A percentile compares a stretch with the other conserved stretches of the same genome.
Conservation (phyloP, 2,888 invertebrate genomes). For the Cosmia pyralina region DNA sequence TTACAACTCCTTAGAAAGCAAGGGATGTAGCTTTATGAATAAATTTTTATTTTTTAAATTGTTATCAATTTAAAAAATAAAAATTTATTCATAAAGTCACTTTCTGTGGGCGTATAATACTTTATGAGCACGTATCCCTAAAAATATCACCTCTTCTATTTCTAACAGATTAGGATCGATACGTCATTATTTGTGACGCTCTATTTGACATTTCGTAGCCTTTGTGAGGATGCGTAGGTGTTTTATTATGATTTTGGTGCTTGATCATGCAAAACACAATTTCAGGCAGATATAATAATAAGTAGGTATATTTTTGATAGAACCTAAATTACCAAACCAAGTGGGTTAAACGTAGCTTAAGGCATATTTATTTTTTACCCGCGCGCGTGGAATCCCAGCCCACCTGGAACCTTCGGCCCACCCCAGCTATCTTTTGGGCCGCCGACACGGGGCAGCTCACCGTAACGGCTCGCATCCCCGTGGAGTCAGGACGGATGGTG, state of each 20-base stretch:
- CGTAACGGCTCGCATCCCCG: too few relatives aligned
- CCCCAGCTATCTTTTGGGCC: too few relatives aligned
- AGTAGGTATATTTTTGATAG: background rate
- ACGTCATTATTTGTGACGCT: background rate
- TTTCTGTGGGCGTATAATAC: background rate
- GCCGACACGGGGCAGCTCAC: too few relatives aligned
- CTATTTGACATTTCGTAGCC: background rate
- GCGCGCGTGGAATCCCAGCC: too few relatives aligned
- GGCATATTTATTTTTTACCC: slow-evolving; percentile 32
- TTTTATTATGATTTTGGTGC: slow-evolving; percentile 14
- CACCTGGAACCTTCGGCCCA: too few relatives aligned
- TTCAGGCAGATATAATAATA: background rate
- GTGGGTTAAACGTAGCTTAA: background rate
- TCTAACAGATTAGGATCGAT: background rate
- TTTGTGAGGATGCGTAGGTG: background rate
- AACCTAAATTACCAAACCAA: background rate
- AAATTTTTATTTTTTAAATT: background rate
- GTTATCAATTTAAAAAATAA: too few relatives aligned
- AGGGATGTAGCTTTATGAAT: too few relatives aligned
- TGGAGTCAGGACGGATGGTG: too few relatives aligned
- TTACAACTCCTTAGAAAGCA: background rate
- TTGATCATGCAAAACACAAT: background rate
- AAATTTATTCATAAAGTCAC: too few relatives aligned
- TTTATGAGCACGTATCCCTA: background rate
- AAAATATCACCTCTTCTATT: slow-evolving; percentile 18